These are phyloP conservation scores for Apodemia duryi DNA, from an alignment of 2,888 invertebrate genomes.

Conservation along the genomic window DNA sequence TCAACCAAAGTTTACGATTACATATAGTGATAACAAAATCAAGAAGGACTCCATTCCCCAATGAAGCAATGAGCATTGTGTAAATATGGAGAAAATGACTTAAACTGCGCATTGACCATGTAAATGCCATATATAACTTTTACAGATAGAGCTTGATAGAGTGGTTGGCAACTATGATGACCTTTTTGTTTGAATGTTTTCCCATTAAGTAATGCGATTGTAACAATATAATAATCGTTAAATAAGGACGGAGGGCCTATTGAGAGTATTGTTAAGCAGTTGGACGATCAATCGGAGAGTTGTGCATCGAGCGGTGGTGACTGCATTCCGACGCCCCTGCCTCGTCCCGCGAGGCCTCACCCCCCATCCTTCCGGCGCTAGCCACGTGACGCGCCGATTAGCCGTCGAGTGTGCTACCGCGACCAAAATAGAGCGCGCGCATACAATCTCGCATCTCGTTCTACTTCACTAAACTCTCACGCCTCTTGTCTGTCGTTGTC, in stretches of 20 bases:
- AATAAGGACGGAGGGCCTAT: constrained; percentile 16
- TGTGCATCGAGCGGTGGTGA: constrained; percentile 67
- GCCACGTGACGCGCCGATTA: constrained; percentile 77
- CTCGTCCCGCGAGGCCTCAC: constrained; percentile 47
- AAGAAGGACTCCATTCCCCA: background rate
- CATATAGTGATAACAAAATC: constrained; percentile 2
- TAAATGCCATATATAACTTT: constrained; percentile 15
- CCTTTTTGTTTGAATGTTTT: constrained; percentile 20
- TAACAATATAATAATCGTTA: constrained; percentile 15
- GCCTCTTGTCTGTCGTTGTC: constrained; percentile 44
- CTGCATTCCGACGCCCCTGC: constrained; percentile 69
- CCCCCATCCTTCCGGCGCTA: constrained; percentile 73
- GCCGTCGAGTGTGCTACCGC: constrained; percentile 72
- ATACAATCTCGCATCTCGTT: constrained; percentile 60
- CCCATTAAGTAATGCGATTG: constrained; percentile 26
- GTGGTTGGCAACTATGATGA: constrained; percentile 14
- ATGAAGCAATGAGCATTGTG: too few relatives aligned
- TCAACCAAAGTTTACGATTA: constrained; percentile 1
- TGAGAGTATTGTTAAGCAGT: constrained; percentile 36
- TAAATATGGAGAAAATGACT: background rate
- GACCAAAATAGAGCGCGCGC: constrained; percentile 74
- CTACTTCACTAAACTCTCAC: constrained; percentile 56
- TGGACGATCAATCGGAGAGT: constrained; percentile 63
- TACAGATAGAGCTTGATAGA: constrained; percentile 13
- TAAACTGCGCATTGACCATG: background rate